Conservation (phyloP, 2,888 invertebrate genomes). For the Trichogramma dendrolimi region DNA sequence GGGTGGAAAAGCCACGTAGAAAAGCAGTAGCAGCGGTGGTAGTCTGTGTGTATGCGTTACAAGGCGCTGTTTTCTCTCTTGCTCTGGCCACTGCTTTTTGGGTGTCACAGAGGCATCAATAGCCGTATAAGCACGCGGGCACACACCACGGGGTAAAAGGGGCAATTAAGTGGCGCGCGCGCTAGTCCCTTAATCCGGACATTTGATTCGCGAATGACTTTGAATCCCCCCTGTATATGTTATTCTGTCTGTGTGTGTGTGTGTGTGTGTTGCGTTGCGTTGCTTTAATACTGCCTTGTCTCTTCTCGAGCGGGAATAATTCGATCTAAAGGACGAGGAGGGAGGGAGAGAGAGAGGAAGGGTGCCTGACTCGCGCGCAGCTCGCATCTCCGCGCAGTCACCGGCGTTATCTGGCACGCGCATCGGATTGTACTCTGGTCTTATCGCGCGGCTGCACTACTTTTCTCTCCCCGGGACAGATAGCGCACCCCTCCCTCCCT, state of each 20-base stretch:
- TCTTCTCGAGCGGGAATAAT: slow-evolving; percentile 23
- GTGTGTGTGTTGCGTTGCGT: no score
- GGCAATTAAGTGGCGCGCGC: slow-evolving; percentile 32
- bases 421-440: slow-evolving; percentile 51
- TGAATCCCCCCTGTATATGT: slow-evolving; percentile 36
- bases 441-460: slow-evolving; percentile 51
- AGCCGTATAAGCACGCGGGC: no score
- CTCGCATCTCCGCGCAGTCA: slow-evolving; percentile 42
- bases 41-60: no score
- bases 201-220: slow-evolving; percentile 51
- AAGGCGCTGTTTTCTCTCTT: no score
- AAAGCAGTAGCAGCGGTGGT: no score
- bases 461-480: slow-evolving; percentile 40
- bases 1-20: no score
- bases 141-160: slow-evolving; percentile 2
- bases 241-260: no score
- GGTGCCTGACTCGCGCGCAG: slow-evolving; percentile 52
- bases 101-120: no score
- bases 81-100: no score
- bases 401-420: slow-evolving; percentile 51
- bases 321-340: slow-evolving; percentile 35
- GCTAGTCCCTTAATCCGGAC: slow-evolving; percentile 47
- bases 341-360: slow-evolving; percentile 35
- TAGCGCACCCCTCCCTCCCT: slow-evolving; percentile 13
- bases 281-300: slow-evolving; percentile 18